These are phyloP conservation scores for Xyrauchen texanus DNA, from an alignment of 2,113 vertebrate species.

Conservation along the genomic window DNA sequence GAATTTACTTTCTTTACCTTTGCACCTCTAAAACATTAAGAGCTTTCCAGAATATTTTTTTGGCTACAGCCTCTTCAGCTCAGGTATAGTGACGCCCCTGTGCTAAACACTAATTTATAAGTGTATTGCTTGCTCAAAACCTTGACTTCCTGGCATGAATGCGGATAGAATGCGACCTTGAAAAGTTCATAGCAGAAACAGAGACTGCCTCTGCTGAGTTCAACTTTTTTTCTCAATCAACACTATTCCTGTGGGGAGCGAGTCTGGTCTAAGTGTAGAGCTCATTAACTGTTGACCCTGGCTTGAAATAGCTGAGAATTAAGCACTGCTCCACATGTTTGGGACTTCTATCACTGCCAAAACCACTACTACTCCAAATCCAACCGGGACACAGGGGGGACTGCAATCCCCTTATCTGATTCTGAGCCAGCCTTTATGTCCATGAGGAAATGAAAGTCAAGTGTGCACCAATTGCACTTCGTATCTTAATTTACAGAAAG, in stretches of 20 bases:
- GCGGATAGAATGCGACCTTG: conserved; percentile 1
- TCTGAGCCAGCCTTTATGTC: conserved; percentile 46
- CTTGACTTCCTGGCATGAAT: neutral
- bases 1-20: too few relatives aligned
- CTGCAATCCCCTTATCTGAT: conserved; percentile 52
- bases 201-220: conserved; percentile 1
- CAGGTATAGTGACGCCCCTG: too few relatives aligned
- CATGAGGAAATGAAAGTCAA: conserved; percentile 46
- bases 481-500: conserved; percentile 49
- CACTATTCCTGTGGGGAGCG: conserved; percentile 12
- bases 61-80: too few relatives aligned
- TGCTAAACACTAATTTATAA: neutral
- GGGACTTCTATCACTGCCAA: conserved; percentile 30
- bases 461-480: conserved; percentile 52
- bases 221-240: conserved; percentile 30
- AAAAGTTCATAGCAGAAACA: conserved; percentile 22
- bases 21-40: too few relatives aligned
- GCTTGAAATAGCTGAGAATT: conserved; percentile 41
- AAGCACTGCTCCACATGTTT: conserved; percentile 52
- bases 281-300: conserved; percentile 48
- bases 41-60: too few relatives aligned
- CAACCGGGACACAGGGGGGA: conserved; percentile 37
- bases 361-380: conserved; percentile 39
- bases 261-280: conserved; percentile 29
- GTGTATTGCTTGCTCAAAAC: neutral